These are phyloP conservation scores for Rhinoraja longicauda DNA, from an alignment of 2,797 vertebrate genomes.

Conservation along the genomic window DNA sequence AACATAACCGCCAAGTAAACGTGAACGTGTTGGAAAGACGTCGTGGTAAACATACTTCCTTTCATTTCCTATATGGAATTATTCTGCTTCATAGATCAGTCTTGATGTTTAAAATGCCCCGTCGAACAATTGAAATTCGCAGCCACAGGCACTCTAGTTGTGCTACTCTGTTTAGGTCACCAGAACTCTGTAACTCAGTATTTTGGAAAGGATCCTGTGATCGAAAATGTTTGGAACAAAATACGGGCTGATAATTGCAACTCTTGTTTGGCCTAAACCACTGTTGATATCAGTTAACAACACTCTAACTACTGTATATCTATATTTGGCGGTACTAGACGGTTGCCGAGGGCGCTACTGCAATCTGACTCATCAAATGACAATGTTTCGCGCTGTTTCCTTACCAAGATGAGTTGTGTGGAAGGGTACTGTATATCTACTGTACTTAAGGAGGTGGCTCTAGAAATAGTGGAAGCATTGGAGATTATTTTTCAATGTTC, in stretches of 20 bases:
- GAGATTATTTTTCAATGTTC: no score
- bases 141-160: neutral
- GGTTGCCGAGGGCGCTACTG: no score
- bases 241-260: neutral
- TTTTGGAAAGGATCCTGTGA: neutral
- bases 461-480: no score
- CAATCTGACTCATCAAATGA: neutral
- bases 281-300: neutral
- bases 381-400: neutral
- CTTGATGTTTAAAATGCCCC: neutral
- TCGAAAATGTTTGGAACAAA: neutral
- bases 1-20: neutral
- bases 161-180: neutral
- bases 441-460: no score
- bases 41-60: neutral
- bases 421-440: no score
- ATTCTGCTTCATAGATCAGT: neutral
- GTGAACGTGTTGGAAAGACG: neutral
- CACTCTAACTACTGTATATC: no score
- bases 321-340: neutral
- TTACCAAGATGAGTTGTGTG: neutral
- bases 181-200: neutral
- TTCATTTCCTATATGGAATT: neutral
- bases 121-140: neutral
- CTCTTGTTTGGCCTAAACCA: neutral